Evolutionary conservation across 2,888 invertebrate species (phyloP), one percentile per base, ranked within the genome.

Genomic region (Tetheella fluctuosa): DNA sequence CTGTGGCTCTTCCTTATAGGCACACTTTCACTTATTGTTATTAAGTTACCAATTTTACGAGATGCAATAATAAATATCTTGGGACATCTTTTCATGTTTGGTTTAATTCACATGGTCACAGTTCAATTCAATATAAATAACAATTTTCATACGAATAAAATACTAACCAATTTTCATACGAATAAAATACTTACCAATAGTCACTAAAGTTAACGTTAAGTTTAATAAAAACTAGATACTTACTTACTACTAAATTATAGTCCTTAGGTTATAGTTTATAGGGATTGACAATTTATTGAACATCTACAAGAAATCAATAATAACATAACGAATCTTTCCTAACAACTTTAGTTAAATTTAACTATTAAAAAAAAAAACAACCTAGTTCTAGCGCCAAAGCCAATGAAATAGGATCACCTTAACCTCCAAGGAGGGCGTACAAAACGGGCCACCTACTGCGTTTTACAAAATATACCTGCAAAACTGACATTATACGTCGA

Each of bases 1-100:
- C 64, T 59, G 34, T 62, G 59, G 28, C 39, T 71, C 79, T 86
- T 86, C 85, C 84, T 85, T 79, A 84, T 84, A 71, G 71, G 67
- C 67, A 69, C 76, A 73, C 65, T 76, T 80, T 68, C 68, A 76
- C 66, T 73, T 73, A 73, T 75, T 70, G 65, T 48, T 48, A 48
- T 42, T 48, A 20, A 72, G 59, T 69, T 69, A 71, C 30, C 8
- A 8, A 30, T 8, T 6, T 2, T 10, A 34, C 13, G 34, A 6
- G 12, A 34, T 34, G 34, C 13, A 34, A 34, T 56, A n/a, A n/a
- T 39, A 20, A 48, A 42, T n/a, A 42, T 17, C 17, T 10, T 39
- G 39, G 4, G 20, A 48, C 48, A 48, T 42, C n/a, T 42, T 6
- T 5, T 6, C 8, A 7, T n/a, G 1, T 30, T 30, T 30, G 30